Conservation (phyloP, 2,797 vertebrate genomes). For the Tapera naevia region DNA sequence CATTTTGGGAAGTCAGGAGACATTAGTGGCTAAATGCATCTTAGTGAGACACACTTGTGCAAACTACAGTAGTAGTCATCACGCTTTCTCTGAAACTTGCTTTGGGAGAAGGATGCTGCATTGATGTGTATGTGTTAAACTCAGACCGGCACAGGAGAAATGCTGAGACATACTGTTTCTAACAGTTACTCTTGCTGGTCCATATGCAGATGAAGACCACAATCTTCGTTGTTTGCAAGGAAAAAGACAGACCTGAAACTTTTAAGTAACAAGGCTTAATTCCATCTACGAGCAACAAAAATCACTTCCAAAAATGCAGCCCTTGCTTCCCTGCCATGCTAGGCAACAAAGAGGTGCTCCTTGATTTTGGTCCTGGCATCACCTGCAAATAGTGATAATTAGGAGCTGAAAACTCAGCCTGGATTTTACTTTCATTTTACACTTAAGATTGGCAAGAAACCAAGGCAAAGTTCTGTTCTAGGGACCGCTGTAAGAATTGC, state of each 20-base stretch:
- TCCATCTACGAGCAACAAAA: background rate
- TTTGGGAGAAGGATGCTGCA: accelerated
- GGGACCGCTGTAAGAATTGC: background rate
- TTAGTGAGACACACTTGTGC: background rate
- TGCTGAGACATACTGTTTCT: background rate
- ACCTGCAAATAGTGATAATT: background rate
- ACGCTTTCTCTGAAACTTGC: background rate
- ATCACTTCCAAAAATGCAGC: background rate
- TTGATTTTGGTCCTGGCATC: background rate
- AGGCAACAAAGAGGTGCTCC: background rate
- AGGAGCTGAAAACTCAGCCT: background rate
- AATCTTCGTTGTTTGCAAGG: background rate
- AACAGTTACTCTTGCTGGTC: background rate
- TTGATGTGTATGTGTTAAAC: background rate
- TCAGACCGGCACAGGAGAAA: background rate
- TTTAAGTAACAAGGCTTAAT: background rate
- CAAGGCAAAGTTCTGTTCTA: background rate
- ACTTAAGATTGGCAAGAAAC: background rate
- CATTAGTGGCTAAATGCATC: background rate
- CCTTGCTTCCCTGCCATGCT: background rate
- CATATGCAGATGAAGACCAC: background rate
- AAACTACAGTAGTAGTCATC: background rate
- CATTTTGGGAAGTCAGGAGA: background rate
- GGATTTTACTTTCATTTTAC: background rate
- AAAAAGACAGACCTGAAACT: background rate